Evolutionary conservation across 2,888 invertebrate species (phyloP).

Genomic region (Agriotes lineatus): DNA sequence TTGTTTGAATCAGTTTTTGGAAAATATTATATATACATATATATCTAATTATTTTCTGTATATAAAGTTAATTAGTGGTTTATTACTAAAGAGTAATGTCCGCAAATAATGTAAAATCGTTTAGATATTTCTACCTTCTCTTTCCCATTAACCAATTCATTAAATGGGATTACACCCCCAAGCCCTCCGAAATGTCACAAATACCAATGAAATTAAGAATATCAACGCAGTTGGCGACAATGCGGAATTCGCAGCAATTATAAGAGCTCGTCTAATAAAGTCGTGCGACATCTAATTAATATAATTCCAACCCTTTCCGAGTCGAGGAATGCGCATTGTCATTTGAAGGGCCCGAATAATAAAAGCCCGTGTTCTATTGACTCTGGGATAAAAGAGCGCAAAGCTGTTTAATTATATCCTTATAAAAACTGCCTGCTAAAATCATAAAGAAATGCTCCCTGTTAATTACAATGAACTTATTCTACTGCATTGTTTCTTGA

Average conservation of each 20-base stretch:
- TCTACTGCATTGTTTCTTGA: conserved; percentile 33
- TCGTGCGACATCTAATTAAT: conserved; percentile 61
- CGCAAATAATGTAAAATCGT: too few relatives aligned
- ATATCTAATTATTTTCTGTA: too few relatives aligned
- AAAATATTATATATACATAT: too few relatives aligned
- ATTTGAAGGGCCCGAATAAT: conserved; percentile 55
- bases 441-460: conserved; percentile 50
- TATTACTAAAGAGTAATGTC: too few relatives aligned
- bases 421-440: conserved; percentile 55
- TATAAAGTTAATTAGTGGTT: too few relatives aligned
- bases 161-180: conserved; percentile 19
- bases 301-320: conserved; percentile 59
- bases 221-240: conserved; percentile 43
- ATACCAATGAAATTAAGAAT: conserved; percentile 39
- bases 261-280: conserved; percentile 56
- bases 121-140: neutral
- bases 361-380: conserved; percentile 55
- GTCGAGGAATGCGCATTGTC: conserved; percentile 59
- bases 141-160: conserved; percentile 1
- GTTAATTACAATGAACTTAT: conserved; percentile 52
- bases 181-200: conserved; percentile 30
- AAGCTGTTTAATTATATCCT: conserved; percentile 60
- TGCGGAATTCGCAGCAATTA: conserved; percentile 43
- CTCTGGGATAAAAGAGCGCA: conserved; percentile 54
- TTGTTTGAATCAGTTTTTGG: too few relatives aligned